Percentiles rank a stretch among this genome's conserved stretches.
phyloP scores from a whole-genome alignment of 2,797 vertebrate genomes.

The Chromobotia macracanthus region DNA sequence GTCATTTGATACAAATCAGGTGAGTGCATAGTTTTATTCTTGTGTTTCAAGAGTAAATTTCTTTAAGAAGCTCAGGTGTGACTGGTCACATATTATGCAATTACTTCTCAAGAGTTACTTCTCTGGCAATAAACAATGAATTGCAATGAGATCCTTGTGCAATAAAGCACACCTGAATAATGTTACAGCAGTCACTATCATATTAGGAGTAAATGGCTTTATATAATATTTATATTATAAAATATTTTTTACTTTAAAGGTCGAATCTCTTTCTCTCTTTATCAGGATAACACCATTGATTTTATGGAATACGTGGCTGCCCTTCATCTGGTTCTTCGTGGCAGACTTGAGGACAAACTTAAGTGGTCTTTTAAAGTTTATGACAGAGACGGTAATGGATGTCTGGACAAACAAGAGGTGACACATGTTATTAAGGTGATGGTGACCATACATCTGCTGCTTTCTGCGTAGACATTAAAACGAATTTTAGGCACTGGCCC shows the following conservation, averaged over 20 bases:
- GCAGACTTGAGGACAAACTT: slow-evolving; percentile 74
- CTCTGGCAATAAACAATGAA: background rate
- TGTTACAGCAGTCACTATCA: too few relatives aligned
- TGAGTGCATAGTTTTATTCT: slow-evolving; percentile 47
- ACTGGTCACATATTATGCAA: too few relatives aligned
- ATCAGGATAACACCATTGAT: slow-evolving; percentile 73
- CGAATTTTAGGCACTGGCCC: too few relatives aligned
- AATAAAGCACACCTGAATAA: too few relatives aligned
- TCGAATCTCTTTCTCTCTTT: background rate
- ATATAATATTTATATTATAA: too few relatives aligned
- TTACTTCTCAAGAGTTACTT: background rate
- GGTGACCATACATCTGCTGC: background rate
- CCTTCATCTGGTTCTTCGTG: slow-evolving; percentile 71
- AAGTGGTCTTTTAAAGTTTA: slow-evolving; percentile 81
- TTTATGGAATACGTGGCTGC: slow-evolving; percentile 76
- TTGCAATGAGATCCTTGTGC: background rate
- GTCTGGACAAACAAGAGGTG: slow-evolving; percentile 71
- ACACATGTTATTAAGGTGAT: slow-evolving; percentile 64
- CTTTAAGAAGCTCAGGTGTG: background rate
- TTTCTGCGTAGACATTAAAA: too few relatives aligned
- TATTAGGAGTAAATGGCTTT: too few relatives aligned
- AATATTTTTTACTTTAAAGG: background rate
- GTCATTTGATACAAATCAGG: slow-evolving; percentile 73
- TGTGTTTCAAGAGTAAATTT: background rate
- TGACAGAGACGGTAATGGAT: slow-evolving; percentile 76